Evolutionary conservation across 2,113 vertebrate genomes (phyloP).

Genomic region (Pedionomus torquatus): DNA sequence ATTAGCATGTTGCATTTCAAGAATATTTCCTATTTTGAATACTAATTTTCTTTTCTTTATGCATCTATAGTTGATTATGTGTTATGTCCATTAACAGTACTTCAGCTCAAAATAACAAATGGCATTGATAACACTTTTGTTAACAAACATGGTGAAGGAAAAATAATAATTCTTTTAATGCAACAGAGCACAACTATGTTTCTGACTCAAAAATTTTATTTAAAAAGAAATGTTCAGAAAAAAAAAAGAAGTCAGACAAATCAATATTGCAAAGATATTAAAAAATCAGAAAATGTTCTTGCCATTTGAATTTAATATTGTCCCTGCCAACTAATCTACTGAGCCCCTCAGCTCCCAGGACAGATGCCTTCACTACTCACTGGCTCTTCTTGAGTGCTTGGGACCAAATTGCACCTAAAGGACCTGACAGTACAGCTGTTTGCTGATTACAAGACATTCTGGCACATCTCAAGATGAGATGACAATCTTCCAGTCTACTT

Average conservation of each 20-base stretch:
- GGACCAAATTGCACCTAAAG: slow-evolving; percentile 60
- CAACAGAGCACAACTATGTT: not conserved
- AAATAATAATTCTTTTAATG: not conserved
- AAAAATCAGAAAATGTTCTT: not conserved
- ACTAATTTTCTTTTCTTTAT: not conserved
- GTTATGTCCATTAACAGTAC: not conserved
- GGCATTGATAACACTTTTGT: not conserved
- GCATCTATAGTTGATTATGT: not conserved
- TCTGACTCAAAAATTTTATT: fast-evolving
- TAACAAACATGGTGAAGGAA: not conserved
- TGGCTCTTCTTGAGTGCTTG: slow-evolving; percentile 38
- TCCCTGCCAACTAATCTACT: not conserved
- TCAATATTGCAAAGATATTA: not conserved
- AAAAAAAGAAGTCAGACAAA: not conserved
- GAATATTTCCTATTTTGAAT: not conserved
- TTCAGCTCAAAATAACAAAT: not conserved
- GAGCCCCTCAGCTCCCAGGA: not conserved
- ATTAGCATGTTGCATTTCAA: not conserved
- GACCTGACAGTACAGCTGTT: slow-evolving; percentile 56
- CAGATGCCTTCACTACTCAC: not conserved
- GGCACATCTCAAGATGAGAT: slow-evolving; percentile 65
- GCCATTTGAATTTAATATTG: not conserved
- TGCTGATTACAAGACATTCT: slow-evolving; percentile 62
- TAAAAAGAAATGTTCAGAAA: not conserved
- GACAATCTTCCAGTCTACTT: slow-evolving; percentile 55